Evolutionary conservation across 2,797 vertebrate genomes (phyloP), one percentile per base, ranked within the genome.

Genomic region (Bradypodion ventrale): DNA sequence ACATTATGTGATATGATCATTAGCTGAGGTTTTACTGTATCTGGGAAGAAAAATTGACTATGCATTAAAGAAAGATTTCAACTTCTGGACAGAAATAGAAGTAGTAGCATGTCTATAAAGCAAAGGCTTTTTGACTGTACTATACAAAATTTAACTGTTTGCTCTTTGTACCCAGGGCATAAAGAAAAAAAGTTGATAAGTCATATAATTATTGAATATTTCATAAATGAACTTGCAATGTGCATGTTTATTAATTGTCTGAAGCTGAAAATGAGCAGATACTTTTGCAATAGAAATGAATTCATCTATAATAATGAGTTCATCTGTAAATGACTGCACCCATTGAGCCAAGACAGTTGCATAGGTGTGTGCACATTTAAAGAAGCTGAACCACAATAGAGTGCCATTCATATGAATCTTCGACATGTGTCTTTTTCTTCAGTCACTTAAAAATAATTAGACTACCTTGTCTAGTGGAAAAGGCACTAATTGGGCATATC

Each of bases 401-500:
- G 52, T 68, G 62, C 16, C 68, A 84, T 88, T 87, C 42, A 16
- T 78, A 19, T 8, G 7, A 72, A 73, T 70, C 79, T 90, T 89
- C 75, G 88, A 1, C 7, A 86, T 59, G 70, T 10, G 23, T 9
- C 1, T 8, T 27, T 70, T 87, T 56, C 21, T 85, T 82, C 74
- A 85, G 40, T 77, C 85, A 49, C 80, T 88, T 91, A 83, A 91
- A 88, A 90, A 78, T 91, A 92, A 92, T 93, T 92, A 93, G 84
- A 89, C 89, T 90, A 78, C 13, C 62, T 90, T 88, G 35, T 86
- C 91, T 88, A 56, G 40, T 90, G 82, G 87, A 80, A 92, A 90
- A 89, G 94, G 42, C 29, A 89, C 87, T 93, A 95, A 94, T 93
- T 94, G 91, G 90, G 83, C 60, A 37, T 87, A 85, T 90, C 88